Base-by-base conservation (phyloP, 1,140 invertebrate species). In the Tetragnatha versicolor region DNA sequence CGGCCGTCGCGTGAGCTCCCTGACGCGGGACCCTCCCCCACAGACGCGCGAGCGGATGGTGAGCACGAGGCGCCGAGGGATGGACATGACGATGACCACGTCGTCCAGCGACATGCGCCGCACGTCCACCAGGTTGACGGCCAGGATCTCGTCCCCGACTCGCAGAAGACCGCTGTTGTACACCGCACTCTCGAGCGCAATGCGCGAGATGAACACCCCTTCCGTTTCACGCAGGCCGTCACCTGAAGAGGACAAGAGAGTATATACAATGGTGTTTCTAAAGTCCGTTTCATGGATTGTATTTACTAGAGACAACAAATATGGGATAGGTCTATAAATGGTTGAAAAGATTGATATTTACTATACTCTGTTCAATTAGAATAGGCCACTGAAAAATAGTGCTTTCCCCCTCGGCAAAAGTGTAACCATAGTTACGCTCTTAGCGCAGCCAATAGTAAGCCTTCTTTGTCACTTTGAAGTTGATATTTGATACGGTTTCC, bases 21-120 rank as follows among this genome's bases (percentile, higher is more conserved):
- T 33, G 14, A 65, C 31, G 10, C 58, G 31, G 2, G 61, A 29
- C 5, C 58, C 69, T 65, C 65, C 39, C n/a, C 49, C 29, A 33
- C 37, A 47, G 77, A 80, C 53, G 22, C 68, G 47, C 88, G 90
- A 93, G 80, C 96, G 90, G 53, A 95, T 97, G 78, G 94, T 96
- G 63, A 99, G 89, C 27, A 99, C 91, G 82, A 99, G 89, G 82
- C 97, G 90, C 83, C 96, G 90, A 1, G 98, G 97, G 87, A 99
- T 99, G 82, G 96, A 98, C 95, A 99, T 98, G 83, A 99, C 94
- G 83, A 99, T 97, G 66, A 99, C 97, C 47, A 99, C 97, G 86
- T 99, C 97, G 86, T 99, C 97, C 80, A 99, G 88, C 81, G 94
- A 96, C 96, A 99, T 99, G 83, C 94, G 92, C 70, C 94, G 93